phyloP scores from a whole-genome alignment of 1,140 invertebrate genomes.

The Papilio xuthus region DNA sequence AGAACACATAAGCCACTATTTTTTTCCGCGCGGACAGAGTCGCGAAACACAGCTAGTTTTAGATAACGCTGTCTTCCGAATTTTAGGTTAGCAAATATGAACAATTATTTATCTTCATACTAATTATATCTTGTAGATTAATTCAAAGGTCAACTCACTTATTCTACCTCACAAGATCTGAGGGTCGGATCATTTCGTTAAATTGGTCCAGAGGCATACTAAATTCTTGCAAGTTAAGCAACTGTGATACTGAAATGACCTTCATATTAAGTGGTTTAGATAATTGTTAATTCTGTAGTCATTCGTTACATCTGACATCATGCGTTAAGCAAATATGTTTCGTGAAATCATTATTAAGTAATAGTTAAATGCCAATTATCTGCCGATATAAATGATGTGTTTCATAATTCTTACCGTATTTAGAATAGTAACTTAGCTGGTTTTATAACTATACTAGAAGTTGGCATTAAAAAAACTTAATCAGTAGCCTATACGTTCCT shows the following conservation, averaged over 20 bases:
- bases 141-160: background rate
- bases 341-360: background rate
- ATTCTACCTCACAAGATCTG: background rate
- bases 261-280: background rate
- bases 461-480: too few species aligned
- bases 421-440: too few species aligned
- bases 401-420: background rate
- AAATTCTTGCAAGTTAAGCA: background rate
- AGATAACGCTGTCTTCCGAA: too few species aligned
- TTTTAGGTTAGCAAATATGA: background rate
- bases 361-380: background rate
- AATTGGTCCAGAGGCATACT: background rate
- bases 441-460: too few species aligned
- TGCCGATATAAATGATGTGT: background rate
- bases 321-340: background rate
- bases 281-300: background rate
- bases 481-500: too few species aligned
- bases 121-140: background rate
- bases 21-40: too few species aligned
- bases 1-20: too few species aligned
- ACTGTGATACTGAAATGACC: background rate
- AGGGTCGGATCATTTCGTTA: background rate
- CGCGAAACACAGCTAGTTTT: too few species aligned
- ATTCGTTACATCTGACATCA: constrained; percentile 15
- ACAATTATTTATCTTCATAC: background rate